Conservation (phyloP, 2,797 vertebrate species). For the Acrossocheilus wenchowensis region DNA sequence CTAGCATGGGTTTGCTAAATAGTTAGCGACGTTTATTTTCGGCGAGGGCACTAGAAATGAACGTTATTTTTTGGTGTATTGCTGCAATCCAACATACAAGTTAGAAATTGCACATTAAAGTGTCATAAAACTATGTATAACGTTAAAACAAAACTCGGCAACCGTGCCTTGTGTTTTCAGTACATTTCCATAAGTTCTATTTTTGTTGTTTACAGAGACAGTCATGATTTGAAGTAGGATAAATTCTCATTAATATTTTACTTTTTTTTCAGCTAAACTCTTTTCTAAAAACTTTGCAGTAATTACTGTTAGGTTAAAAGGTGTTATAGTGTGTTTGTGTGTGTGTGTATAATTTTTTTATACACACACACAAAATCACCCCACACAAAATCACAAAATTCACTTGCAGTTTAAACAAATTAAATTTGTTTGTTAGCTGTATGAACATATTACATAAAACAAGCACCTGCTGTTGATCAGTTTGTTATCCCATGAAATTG, state of each 20-base stretch:
- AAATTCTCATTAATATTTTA: neutral
- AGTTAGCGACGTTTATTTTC: slow-evolving; percentile 51
- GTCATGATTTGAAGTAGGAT: neutral
- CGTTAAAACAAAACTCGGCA: neutral
- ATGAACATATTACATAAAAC: neutral
- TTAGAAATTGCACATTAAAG: neutral
- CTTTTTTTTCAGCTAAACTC: neutral
- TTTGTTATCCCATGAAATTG: neutral
- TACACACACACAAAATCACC: no score
- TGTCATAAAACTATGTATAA: slow-evolving; percentile 10
- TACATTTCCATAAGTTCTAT: neutral
- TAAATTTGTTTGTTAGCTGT: neutral
- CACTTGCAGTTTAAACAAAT: no score
- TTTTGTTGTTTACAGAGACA: neutral
- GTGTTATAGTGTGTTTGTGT: no score
- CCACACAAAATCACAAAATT: neutral
- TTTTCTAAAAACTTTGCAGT: neutral
- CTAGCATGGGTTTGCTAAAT: slow-evolving; percentile 51
- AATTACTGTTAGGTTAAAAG: neutral
- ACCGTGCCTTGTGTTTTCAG: neutral
- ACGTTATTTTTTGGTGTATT: neutral
- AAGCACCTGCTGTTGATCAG: slow-evolving; percentile 8
- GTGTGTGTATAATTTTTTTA: no score
- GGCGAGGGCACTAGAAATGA: neutral
- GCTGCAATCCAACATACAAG: neutral